Percentiles rank a stretch among this genome's conserved stretches.
phyloP scores from a whole-genome alignment of 1,140 invertebrate genomes.

The Drosophila albomicans region DNA sequence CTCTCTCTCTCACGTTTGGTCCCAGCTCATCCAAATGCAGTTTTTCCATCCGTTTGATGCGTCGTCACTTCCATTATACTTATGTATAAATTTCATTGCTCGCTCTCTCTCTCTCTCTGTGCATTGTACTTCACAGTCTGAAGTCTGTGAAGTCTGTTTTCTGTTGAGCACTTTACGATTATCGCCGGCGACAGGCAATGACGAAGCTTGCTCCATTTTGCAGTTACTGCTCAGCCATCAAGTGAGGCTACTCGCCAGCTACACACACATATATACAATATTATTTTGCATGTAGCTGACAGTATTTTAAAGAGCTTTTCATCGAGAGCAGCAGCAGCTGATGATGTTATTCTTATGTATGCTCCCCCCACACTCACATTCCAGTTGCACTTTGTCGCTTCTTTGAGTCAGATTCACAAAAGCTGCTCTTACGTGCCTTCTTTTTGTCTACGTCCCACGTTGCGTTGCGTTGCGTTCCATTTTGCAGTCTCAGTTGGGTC shows the following conservation, averaged over 20 bases:
- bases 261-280: not conserved
- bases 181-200: constrained; percentile 71
- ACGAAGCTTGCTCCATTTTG: constrained; percentile 50
- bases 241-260: not conserved
- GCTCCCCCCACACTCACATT: too few relatives aligned
- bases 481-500: constrained; percentile 1
- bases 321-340: constrained; percentile 6
- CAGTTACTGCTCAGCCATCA: constrained; percentile 6
- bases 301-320: constrained; percentile 33
- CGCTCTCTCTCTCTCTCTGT: constrained; percentile 44
- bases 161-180: constrained; percentile 68
- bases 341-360: constrained; percentile 14
- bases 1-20: too few relatives aligned
- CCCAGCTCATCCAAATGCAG: constrained; percentile 14
- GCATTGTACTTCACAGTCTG: constrained; percentile 21
- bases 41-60: constrained; percentile 33
- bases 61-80: constrained; percentile 44
- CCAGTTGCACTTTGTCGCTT: constrained; percentile 38
- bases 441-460: constrained; percentile 18
- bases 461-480: not conserved
- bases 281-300: constrained; percentile 17
- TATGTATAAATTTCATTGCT: constrained; percentile 41
- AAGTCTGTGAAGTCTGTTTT: constrained; percentile 39
- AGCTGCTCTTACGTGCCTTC: constrained; percentile 17
- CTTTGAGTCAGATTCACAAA: constrained; percentile 32